Evolutionary conservation across 2,797 vertebrate species (phyloP).

Genomic region (Manis crassicaudata): DNA sequence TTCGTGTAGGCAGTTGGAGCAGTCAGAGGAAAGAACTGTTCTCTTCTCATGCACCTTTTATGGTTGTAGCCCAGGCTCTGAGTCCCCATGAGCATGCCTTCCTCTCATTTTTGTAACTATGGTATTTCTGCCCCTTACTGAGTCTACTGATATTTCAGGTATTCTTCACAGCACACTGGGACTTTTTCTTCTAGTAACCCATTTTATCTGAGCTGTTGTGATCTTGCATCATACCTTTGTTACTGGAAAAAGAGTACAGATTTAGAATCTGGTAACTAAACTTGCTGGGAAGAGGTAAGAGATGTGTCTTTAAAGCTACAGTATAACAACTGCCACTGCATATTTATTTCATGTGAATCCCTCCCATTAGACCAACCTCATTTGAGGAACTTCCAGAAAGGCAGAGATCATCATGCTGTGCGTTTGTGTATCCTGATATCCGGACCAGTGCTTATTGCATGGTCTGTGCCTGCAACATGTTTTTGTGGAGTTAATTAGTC

Average conservation of each 20-base stretch:
- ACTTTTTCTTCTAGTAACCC: neutral
- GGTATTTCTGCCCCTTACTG: neutral
- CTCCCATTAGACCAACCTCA: neutral
- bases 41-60: neutral
- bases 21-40: neutral
- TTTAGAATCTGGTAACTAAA: neutral
- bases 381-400: neutral
- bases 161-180: neutral
- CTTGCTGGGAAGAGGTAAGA: neutral
- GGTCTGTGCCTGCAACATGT: neutral
- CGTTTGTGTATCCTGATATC: accelerated
- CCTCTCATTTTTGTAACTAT: neutral
- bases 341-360: neutral
- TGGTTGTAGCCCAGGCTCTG: neutral
- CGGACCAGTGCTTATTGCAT: neutral
- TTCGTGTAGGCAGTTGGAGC: neutral
- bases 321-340: neutral
- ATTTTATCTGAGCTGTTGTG: neutral
- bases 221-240: neutral
- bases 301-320: neutral
- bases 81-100: neutral
- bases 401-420: neutral
- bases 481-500: neutral
- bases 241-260: neutral
- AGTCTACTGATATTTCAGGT: neutral